Evolutionary conservation across 2,888 invertebrate genomes (phyloP).

Genomic region (Tachystola acroxantha): DNA sequence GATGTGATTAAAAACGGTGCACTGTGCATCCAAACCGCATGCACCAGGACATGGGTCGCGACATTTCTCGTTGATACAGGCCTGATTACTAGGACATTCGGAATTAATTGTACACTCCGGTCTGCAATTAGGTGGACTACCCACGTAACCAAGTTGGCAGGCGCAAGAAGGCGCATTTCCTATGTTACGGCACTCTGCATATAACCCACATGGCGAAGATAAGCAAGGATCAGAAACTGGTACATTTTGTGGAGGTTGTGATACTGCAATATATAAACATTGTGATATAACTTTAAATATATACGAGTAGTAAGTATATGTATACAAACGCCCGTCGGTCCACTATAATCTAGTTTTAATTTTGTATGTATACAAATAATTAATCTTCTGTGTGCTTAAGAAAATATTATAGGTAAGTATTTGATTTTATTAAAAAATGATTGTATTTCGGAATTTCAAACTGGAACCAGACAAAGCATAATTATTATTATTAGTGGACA

Average conservation of each 20-base stretch:
- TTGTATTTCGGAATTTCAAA: too few species aligned
- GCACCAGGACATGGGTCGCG: slow-evolving; percentile 83
- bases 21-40: slow-evolving; percentile 78
- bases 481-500: too few species aligned
- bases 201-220: slow-evolving; percentile 83
- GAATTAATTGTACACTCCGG: slow-evolving; percentile 84
- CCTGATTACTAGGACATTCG: slow-evolving; percentile 82
- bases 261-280: slow-evolving; percentile 42
- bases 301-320: too few species aligned
- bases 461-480: too few species aligned
- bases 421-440: too few species aligned
- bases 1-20: slow-evolving; percentile 80
- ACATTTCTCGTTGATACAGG: slow-evolving; percentile 82
- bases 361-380: too few species aligned
- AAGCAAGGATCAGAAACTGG: slow-evolving; percentile 76
- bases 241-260: slow-evolving; percentile 39
- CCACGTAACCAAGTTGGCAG: slow-evolving; percentile 78
- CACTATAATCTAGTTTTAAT: too few species aligned
- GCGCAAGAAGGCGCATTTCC: slow-evolving; percentile 79
- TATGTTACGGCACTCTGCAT: slow-evolving; percentile 79
- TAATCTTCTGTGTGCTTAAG: too few species aligned
- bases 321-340: too few species aligned
- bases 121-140: slow-evolving; percentile 82
- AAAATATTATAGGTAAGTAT: too few species aligned
- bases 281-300: too few species aligned